phyloP scores from a whole-genome alignment of 1,140 invertebrate genomes.

The Drosophila burlai region DNA sequence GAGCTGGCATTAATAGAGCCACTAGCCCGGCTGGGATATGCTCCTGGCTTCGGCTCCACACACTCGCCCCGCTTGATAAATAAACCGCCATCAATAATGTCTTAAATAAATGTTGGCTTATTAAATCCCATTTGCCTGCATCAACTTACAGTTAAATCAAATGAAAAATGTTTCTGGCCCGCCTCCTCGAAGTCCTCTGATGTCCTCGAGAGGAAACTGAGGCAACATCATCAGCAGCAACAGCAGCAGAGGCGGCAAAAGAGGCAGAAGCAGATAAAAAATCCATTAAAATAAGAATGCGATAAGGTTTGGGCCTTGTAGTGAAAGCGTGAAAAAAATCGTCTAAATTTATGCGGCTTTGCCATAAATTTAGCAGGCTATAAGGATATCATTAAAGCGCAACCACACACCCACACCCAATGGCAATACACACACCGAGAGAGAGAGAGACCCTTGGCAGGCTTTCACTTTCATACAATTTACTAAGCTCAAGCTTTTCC shows the following conservation, averaged over 20 bases:
- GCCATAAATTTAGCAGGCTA: constrained; percentile 81
- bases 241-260: constrained; percentile 24
- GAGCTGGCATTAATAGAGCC: constrained; percentile 63
- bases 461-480: constrained; percentile 77
- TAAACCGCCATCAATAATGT: constrained; percentile 79
- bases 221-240: constrained; percentile 66
- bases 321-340: constrained; percentile 80
- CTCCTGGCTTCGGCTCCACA: background rate
- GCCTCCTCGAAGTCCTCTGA: constrained; percentile 22
- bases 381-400: constrained; percentile 82
- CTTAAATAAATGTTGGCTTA: constrained; percentile 82
- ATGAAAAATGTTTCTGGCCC: constrained; percentile 70
- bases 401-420: constrained; percentile 59
- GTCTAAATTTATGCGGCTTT: constrained; percentile 81
- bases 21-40: constrained; percentile 12
- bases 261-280: constrained; percentile 69
- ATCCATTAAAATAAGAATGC: constrained; percentile 84
- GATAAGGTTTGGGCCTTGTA: constrained; percentile 73
- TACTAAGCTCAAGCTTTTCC: constrained; percentile 53
- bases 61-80: constrained; percentile 46
- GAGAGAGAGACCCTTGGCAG: constrained; percentile 54
- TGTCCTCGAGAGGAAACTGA: constrained; percentile 48
- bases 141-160: constrained; percentile 75
- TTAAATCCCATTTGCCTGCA: constrained; percentile 81
- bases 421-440: constrained; percentile 13